Base-by-base conservation (phyloP, 2,797 vertebrate species). In the Centroberyx gerrardi region DNA sequence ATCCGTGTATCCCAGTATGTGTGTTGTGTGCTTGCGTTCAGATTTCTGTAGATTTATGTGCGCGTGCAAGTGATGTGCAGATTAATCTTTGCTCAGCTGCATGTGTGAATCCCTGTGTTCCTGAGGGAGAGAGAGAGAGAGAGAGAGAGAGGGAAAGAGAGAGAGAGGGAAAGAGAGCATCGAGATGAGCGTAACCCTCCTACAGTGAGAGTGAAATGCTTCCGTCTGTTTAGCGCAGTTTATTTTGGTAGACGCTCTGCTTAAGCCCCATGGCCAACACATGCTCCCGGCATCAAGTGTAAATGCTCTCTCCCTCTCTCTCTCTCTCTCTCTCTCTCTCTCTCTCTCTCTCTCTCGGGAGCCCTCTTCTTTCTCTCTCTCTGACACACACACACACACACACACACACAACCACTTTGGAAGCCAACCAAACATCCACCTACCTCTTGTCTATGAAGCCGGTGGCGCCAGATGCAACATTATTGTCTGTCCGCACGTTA, bases 161-260 rank as follows among this genome's bases (percentile, higher is more conserved):
- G 54, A 54, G 59, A 54, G 62, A 59, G 55, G 44, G 49, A 71
- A 49, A 82, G 36, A 74, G 46, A 59, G 66, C 63, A 44, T 72
- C 54, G 52, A 64, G 48, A 61, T 53, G 77, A 78, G 63, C 66
- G 72, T 27, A 40, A 72, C 68, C 36, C 74, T 31, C 36, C 74
- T 31, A 33, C 29, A 56, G 60, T 46, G 67, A 33, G 65, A 71
- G 29, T 44, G 18, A 66, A 65, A 64, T 13, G 29, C 71, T 52
- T 48, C 22, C 54, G 53, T 72, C 55, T 81, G 62, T 80, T 71
- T 60, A 61, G 29, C 44, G 14, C 33, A 70, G 61, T 80, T 82
- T 83, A 64, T 72, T 83, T 78, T 72, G 38, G n/a, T 75, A 67
- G 80, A 71, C 4, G 9, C 66, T 80, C 9, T 27, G 65, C 78